Evolutionary conservation across 2,113 vertebrate species (phyloP).

Genomic region (Melanotaenia duboulayi): DNA sequence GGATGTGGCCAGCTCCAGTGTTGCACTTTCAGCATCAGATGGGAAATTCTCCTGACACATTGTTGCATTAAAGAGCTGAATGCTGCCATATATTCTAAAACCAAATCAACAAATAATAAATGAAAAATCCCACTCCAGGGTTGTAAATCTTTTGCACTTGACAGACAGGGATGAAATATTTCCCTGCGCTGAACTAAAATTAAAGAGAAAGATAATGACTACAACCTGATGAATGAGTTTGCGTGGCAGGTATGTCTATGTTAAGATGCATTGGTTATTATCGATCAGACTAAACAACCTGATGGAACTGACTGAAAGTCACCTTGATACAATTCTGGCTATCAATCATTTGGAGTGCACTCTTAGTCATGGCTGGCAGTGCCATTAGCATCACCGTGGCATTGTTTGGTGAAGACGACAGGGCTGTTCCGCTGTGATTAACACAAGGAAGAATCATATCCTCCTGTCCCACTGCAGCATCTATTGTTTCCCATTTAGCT

Average conservation of each 20-base stretch:
- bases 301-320: conserved; percentile 82
- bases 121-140: not conserved
- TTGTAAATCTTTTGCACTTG: conserved; percentile 25
- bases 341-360: conserved; percentile 80
- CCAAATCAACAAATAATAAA: not conserved
- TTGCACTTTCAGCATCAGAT: conserved; percentile 24
- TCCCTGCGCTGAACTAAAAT: conserved; percentile 40
- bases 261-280: conserved; percentile 78
- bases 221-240: conserved; percentile 72
- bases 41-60: conserved; percentile 31
- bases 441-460: conserved; percentile 76
- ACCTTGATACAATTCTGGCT: conserved; percentile 84
- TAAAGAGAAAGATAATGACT: conserved; percentile 58
- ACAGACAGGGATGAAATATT: conserved; percentile 41
- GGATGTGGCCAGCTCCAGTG: conserved; percentile 29
- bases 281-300: conserved; percentile 83
- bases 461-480: conserved; percentile 66
- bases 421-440: conserved; percentile 78
- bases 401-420: conserved; percentile 78
- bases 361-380: conserved; percentile 80
- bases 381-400: conserved; percentile 81
- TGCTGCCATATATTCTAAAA: conserved; percentile 1
- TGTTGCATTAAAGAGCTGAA: conserved; percentile 9
- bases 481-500: conserved; percentile 74
- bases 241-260: conserved; percentile 58